Evolutionary conservation across 2,113 vertebrate species (phyloP).

Genomic region (Odocoileus hemionus): DNA sequence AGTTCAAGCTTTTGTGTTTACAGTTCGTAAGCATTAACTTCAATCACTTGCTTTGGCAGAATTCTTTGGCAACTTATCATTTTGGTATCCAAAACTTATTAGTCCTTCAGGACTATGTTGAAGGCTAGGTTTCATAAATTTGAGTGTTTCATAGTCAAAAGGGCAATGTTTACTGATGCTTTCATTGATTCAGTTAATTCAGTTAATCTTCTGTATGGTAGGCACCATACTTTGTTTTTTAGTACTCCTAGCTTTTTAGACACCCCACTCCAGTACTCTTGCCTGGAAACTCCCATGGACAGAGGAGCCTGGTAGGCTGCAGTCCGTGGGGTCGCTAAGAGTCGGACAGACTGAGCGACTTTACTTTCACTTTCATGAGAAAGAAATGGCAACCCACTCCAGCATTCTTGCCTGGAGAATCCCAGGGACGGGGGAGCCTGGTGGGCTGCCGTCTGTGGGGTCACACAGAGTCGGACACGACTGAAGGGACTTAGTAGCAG

Average conservation of each 20-base stretch:
- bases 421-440: too few species aligned
- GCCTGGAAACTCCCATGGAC: too few species aligned
- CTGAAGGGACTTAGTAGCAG: too few species aligned
- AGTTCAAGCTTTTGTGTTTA: not conserved
- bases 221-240: not conserved
- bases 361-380: too few species aligned
- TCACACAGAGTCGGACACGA: too few species aligned
- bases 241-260: not conserved
- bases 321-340: too few species aligned
- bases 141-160: not conserved
- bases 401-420: too few species aligned
- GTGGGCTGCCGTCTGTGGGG: too few species aligned
- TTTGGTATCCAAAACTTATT: not conserved
- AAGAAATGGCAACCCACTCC: too few species aligned
- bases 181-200: not conserved
- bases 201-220: not conserved
- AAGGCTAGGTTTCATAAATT: conserved; percentile 26
- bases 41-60: conserved; percentile 6
- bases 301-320: too few species aligned
- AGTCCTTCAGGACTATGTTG: not conserved
- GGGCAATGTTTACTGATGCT: not conserved
- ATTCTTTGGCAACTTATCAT: not conserved
- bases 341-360: too few species aligned
- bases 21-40: not conserved
- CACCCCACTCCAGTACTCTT: too few species aligned